Conservation (phyloP, 2,797 vertebrate genomes). For the Enoplosus armatus region DNA sequence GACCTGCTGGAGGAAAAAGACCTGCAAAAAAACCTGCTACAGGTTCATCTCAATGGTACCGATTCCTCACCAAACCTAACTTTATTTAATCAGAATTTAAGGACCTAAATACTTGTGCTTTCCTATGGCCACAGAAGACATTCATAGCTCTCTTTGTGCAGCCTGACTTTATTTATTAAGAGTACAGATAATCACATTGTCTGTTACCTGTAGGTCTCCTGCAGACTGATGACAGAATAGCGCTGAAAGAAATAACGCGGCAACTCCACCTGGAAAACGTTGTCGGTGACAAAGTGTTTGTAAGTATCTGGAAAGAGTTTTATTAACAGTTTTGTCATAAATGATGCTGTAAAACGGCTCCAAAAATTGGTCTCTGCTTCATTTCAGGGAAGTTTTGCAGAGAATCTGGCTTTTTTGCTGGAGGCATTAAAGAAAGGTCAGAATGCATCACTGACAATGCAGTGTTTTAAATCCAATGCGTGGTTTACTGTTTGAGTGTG, state of each 20-base stretch:
- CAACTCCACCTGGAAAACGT: slow-evolving; percentile 96
- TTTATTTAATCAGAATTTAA: not conserved
- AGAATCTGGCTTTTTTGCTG: slow-evolving; percentile 95
- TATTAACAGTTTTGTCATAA: not conserved
- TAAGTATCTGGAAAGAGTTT: slow-evolving; percentile 78
- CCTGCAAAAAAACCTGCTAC: slow-evolving; percentile 88
- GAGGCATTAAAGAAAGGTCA: slow-evolving; percentile 95
- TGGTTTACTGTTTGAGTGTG: not conserved
- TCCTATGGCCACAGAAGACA: not conserved
- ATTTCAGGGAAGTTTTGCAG: slow-evolving; percentile 95
- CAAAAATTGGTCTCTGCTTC: not conserved
- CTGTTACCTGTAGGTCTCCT: slow-evolving; percentile 87
- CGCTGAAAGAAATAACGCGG: slow-evolving; percentile 95
- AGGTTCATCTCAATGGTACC: slow-evolving; percentile 93
- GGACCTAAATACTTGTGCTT: not conserved
- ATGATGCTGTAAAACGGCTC: fast-evolving
- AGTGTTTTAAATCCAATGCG: not conserved
- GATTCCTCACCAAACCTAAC: not conserved
- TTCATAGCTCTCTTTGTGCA: too few relatives aligned
- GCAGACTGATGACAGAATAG: slow-evolving; percentile 93
- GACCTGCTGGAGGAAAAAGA: slow-evolving; percentile 87
- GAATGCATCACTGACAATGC: not conserved
- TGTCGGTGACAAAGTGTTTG: slow-evolving; percentile 97
- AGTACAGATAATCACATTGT: not conserved
- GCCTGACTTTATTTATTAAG: too few relatives aligned